Base-by-base conservation (phyloP, 92 coral and sea anemone genomes). In the Parazoanthus atlanticus region DNA sequence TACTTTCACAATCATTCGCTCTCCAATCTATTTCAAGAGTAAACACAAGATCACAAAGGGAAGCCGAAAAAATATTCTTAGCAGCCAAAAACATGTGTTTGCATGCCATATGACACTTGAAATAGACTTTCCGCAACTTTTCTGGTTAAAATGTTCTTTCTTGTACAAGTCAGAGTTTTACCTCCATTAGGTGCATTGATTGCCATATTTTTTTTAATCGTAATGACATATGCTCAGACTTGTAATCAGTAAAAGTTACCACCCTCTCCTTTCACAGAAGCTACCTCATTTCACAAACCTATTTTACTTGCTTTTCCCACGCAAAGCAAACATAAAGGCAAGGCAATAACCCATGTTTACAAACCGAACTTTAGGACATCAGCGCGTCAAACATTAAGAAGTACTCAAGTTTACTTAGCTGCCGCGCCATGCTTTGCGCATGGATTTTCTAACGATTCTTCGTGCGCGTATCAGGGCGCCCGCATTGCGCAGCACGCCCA, bases 321-420 rank as follows among this genome's bases (percentile, higher is more conserved):
- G 28, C 69, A 61, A 61, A 5, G 69, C 69, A 61, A 61, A 61
- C 17, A 21, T 15, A 7, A 61, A 19, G 3, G 69, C n/a, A 61
- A 15, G 28, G 69, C 9, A 61, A 61, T 61, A 61, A 61, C 69
- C 19, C 10, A 52, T 52, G 3, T 13, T 52, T 52, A 52, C 69
- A 61, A 21, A 6, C 69, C 28, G 2, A 61, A 61, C 69, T 19
- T 61, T 3, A 19, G 8, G n/a, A 61, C 1, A 23, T 61, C 3
- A 61, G 8, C 28, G 7, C 26, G 10, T 23, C 16, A 10, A 61
- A 5, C 28, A 61, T 21, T 61, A 61, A 23, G 4, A 61, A 21
- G n/a, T 5, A 61, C 9, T 25, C 69, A 21, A 6, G 85, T 81
- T 61, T 81, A 61, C 26, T n/a, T 81, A 81, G 85, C 85, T 81